Evolutionary conservation across 1,140 invertebrate species (phyloP).

Genomic region (Cecropterus lyciades): DNA sequence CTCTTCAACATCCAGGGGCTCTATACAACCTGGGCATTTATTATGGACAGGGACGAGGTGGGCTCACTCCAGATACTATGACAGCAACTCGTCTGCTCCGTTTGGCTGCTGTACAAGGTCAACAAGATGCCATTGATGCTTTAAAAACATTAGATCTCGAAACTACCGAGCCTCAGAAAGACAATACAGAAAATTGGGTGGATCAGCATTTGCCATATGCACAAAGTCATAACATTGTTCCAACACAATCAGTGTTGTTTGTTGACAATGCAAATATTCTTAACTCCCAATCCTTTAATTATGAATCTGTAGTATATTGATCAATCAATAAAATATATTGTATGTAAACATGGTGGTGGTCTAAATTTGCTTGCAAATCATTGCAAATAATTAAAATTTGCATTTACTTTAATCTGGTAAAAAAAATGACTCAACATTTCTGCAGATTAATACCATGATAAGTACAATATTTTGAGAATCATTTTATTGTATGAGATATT

Average conservation of each 20-base stretch:
- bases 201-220: slow-evolving; percentile 42
- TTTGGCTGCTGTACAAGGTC: slow-evolving; percentile 85
- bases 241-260: slow-evolving; percentile 64
- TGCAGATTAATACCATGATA: too few species aligned
- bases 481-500: neutral
- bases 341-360: slow-evolving; percentile 36
- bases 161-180: slow-evolving; percentile 34
- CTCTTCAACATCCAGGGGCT: slow-evolving; percentile 85
- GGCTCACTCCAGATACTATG: slow-evolving; percentile 72
- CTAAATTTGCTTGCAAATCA: slow-evolving; percentile 1
- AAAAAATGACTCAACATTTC: neutral
- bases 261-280: slow-evolving; percentile 59
- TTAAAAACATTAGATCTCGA: slow-evolving; percentile 64
- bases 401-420: slow-evolving; percentile 23
- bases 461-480: neutral
- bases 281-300: slow-evolving; percentile 45
- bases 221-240: slow-evolving; percentile 50
- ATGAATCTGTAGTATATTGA: slow-evolving; percentile 54
- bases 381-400: neutral
- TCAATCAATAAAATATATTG: slow-evolving; percentile 17
- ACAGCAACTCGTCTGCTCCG: slow-evolving; percentile 82
- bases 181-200: slow-evolving; percentile 44
- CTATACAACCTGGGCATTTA: slow-evolving; percentile 88
- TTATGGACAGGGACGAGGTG: slow-evolving; percentile 86
- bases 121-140: slow-evolving; percentile 84